Evolutionary conservation across 2,888 invertebrate species (phyloP), one percentile per base, ranked within the genome.

Genomic region (Endotricha flammealis): DNA sequence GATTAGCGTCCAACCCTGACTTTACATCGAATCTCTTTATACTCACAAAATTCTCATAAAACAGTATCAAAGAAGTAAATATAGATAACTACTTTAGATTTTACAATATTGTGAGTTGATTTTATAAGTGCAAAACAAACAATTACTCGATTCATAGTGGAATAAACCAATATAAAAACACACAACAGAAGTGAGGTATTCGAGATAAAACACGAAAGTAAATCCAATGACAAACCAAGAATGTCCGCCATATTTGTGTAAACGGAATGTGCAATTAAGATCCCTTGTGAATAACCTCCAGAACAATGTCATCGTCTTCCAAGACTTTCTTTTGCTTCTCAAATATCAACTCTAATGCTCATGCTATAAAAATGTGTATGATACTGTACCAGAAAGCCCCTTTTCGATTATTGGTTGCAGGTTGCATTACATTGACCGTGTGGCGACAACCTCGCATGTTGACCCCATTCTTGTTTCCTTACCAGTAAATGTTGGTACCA

Each of bases 391-490:
- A 34, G 28, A 37, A 46, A 31, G 27, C 34, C 10, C 34, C 34
- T 57, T 62, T 60, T 42, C 50, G 41, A 55, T 57, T 50, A 46
- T 53, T 50, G 40, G 6, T 6, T 16, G 20, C 20, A 20, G 20
- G 51, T 58, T 61, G 53, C 54, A 64, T 68, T 63, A 57, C 68
- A 66, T 67, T 73, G 70, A 68, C 70, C 66, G 62, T 50, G 57
- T 39, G 43, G 48, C 51, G 41, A 38, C 50, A 64, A 56, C 75
- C 72, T 73, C 66, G 67, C 51, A 31, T 27, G 39, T 46, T 69
- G 80, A 72, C 82, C 80, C 68, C 77, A 82, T 80, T 80, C 76
- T 60, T 57, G 56, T 48, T 53, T 64, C 80, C 77, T 71, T 79
- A 72, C 70, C 59, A 50, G 74, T 69, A 59, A 47, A 46, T 55